phyloP scores from a whole-genome alignment of 2,888 invertebrate genomes.

The Polia nebulosa region DNA sequence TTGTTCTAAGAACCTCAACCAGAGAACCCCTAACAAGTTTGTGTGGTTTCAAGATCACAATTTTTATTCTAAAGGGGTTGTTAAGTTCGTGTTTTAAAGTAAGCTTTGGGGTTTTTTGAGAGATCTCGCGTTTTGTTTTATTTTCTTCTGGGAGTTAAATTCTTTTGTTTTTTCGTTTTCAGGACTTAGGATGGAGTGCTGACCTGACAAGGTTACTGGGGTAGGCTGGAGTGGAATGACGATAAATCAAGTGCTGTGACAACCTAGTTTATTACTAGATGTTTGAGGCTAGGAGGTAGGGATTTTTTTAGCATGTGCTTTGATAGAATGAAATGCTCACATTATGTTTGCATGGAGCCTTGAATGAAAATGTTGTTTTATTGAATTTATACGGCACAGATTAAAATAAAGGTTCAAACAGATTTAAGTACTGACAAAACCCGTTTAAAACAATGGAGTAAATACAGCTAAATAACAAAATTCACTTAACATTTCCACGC shows the following conservation, averaged over 20 bases:
- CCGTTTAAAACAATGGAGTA: conserved; percentile 29
- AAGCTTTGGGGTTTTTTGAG: conserved; percentile 38
- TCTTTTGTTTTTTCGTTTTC: conserved; percentile 14
- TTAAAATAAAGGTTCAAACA: background rate
- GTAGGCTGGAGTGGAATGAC: background rate
- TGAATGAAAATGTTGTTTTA: background rate
- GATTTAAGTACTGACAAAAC: background rate
- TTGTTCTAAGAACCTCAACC: conserved; percentile 79
- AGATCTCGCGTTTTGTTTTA: conserved; percentile 36
- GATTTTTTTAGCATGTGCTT: too few species aligned
- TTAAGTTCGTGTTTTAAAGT: conserved; percentile 51
- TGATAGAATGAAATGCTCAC: too few species aligned
- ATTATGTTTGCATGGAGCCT: too few species aligned
- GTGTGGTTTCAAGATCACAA: conserved; percentile 73
- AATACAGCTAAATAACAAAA: conserved; percentile 14
- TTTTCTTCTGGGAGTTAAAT: conserved; percentile 26
- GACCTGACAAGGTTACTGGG: conserved; percentile 2
- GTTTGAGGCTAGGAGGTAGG: too few species aligned
- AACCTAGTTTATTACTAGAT: conserved; percentile 1
- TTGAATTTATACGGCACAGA: background rate
- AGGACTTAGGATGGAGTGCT: background rate
- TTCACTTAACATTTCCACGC: conserved; percentile 23
- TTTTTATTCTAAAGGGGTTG: conserved; percentile 61
- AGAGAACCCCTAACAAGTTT: conserved; percentile 79
- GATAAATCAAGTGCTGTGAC: conserved; percentile 4